Evolutionary conservation across 2,113 vertebrate species (phyloP).

Genomic region (Pungitius pungitius): DNA sequence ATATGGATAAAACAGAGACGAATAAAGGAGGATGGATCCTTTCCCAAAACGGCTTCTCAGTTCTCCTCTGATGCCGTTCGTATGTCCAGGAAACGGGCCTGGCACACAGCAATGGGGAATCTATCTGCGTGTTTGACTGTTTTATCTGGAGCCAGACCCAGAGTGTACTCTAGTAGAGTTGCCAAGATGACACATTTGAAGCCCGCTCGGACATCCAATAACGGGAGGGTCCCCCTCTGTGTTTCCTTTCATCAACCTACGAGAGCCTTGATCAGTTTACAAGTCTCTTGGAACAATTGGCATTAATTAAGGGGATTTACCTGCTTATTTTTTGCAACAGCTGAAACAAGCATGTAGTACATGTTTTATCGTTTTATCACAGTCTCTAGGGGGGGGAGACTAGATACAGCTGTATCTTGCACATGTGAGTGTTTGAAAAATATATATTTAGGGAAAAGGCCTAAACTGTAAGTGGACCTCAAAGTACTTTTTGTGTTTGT

Average conservation of each 20-base stretch:
- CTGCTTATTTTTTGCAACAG: conserved; percentile 46
- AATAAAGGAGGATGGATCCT: conserved; percentile 51
- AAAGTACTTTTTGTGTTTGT: too few species aligned
- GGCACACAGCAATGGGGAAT: conserved; percentile 75
- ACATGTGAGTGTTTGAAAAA: background rate
- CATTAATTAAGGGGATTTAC: conserved; percentile 61
- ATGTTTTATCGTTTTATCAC: conserved; percentile 53
- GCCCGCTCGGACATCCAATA: conserved; percentile 41
- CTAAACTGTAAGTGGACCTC: too few species aligned
- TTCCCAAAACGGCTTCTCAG: conserved; percentile 59
- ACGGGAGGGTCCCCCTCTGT: conserved; percentile 32
- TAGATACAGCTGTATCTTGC: background rate
- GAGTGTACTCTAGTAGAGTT: conserved; percentile 64
- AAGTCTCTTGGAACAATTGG: conserved; percentile 65
- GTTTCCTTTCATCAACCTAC: conserved; percentile 54
- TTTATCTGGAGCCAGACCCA: conserved; percentile 78
- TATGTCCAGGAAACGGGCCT: conserved; percentile 73
- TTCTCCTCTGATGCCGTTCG: conserved; percentile 70
- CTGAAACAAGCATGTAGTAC: conserved; percentile 48
- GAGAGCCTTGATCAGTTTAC: conserved; percentile 39
- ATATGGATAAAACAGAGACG: conserved; percentile 26
- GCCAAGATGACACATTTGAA: conserved; percentile 72
- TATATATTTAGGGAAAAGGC: too few species aligned
- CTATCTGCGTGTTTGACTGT: conserved; percentile 73
- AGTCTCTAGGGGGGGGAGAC: conserved; percentile 13